These are phyloP conservation scores for Hoplostethus mediterraneus DNA, from an alignment of 2,797 vertebrate genomes.

Conservation along the genomic window DNA sequence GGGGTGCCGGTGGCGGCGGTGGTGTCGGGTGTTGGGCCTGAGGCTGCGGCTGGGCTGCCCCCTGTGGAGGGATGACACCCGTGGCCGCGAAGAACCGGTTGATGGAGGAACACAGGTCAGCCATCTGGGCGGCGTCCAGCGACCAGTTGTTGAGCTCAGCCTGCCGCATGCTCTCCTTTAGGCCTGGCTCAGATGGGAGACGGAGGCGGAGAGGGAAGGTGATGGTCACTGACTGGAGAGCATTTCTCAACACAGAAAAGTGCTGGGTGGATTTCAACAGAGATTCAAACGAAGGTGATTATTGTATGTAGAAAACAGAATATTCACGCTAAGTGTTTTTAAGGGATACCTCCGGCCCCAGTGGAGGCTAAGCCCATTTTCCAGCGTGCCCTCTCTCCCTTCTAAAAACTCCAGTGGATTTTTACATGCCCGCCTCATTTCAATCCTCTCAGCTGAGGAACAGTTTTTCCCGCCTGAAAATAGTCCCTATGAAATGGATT, in stretches of 20 bases:
- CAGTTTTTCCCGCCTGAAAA: too few relatives aligned
- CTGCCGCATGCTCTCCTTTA: constrained; percentile 92
- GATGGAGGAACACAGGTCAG: constrained; percentile 91
- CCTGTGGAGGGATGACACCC: constrained; percentile 88
- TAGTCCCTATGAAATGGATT: too few relatives aligned
- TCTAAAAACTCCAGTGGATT: too few relatives aligned
- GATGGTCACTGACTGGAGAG: neutral
- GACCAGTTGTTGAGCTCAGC: constrained; percentile 93
- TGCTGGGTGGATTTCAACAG: too few relatives aligned
- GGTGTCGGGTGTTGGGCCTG: constrained; percentile 71
- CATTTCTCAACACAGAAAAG: neutral
- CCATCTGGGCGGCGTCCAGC: constrained; percentile 88
- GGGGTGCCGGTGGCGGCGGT: constrained; percentile 74
- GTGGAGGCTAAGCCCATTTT: too few relatives aligned
- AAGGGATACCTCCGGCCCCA: too few relatives aligned
- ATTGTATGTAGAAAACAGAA: too few relatives aligned
- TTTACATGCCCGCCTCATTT: too few relatives aligned
- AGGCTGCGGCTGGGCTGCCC: constrained; percentile 82
- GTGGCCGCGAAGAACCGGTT: constrained; percentile 91
- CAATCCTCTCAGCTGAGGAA: too few relatives aligned
- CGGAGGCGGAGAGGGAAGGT: neutral
- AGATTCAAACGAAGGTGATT: too few relatives aligned
- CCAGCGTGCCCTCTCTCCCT: too few relatives aligned
- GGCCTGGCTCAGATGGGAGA: constrained; percentile 73
- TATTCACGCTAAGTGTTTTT: too few relatives aligned